Base-by-base conservation (phyloP, 2,888 invertebrate species). In the Empis livida region DNA sequence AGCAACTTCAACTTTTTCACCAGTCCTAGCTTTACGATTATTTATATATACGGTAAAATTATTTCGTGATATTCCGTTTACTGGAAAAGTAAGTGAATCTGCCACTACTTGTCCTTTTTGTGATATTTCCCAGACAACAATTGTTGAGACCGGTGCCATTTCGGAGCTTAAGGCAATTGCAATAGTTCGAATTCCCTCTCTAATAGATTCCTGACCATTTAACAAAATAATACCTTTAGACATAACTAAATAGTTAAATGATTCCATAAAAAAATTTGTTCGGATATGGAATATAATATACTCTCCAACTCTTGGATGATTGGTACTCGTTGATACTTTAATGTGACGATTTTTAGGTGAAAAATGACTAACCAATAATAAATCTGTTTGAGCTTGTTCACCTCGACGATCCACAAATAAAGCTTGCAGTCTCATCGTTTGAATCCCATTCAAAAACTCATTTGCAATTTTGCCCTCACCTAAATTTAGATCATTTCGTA, bases 21-120 rank as follows among this genome's bases (percentile, higher is more conserved):
- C 92, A 0, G 91, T 92, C 53, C 94, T 81, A 46, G 92, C 92
- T 68, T 95, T 96, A 52, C 87, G 84, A 66, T 92, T 90, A 69
- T 95, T 95, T 50, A 95, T 84, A 56, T 76, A 79, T 11, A 91
- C 82, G 1, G 87, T 84, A 64, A 89, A 90, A 63, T 93, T 91
- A 65, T 96, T 94, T 50, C 91, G 71, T 2, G 92, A 88, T 55
- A 95, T 90, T 50, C 94, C 94, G 70, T 95, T 92, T 23, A 96
- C 94, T 0, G 93, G 92, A 74, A 95, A 93, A n/a, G 94, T 94
- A 49, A 96, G 73, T 49, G 91, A 88, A 71, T 96, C 96, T 0
- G 89, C 89, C 1, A 93, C 79, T 43, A 95, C 84, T 59, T 86
- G 85, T 0, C 89, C 92, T 56, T 84, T 81, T 13, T 78, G 78